Percentiles rank a stretch among this genome's conserved stretches.
Evolutionary conservation across 2,113 vertebrate species (phyloP).

Genomic region (Bujurquina vittata): DNA sequence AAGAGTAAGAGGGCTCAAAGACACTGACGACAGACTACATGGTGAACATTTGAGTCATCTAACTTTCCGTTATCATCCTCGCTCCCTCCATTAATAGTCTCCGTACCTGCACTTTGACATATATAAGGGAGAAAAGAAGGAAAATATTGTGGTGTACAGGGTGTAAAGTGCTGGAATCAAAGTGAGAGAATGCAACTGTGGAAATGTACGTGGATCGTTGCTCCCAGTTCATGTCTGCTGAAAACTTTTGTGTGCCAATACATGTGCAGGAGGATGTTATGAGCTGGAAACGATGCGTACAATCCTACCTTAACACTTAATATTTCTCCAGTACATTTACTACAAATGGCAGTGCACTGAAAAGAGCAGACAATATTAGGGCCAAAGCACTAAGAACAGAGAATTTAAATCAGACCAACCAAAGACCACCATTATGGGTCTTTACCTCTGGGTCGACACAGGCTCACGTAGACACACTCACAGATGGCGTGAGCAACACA

Average conservation of each 20-base stretch:
- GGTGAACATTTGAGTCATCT: constrained; percentile 54
- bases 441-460: constrained; percentile 24
- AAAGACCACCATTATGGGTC: constrained; percentile 17
- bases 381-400: constrained; percentile 3
- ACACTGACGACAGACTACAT: constrained; percentile 28
- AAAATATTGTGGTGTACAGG: constrained; percentile 31
- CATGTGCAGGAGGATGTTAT: constrained; percentile 1
- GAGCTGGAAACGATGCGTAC: constrained; percentile 27
- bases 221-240: constrained; percentile 37
- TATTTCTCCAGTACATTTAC: constrained; percentile 32
- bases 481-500: background rate
- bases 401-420: constrained; percentile 23
- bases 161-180: constrained; percentile 72
- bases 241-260: constrained; percentile 29
- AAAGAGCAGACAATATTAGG: constrained; percentile 19
- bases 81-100: constrained; percentile 16
- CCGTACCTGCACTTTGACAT: background rate
- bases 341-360: constrained; percentile 26
- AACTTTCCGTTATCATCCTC: constrained; percentile 45
- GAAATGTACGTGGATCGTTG: constrained; percentile 58
- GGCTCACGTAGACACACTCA: constrained; percentile 23
- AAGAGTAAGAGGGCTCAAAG: constrained; percentile 58
- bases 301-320: constrained; percentile 22
- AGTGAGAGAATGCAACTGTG: constrained; percentile 40
- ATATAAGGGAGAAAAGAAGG: background rate